Conservation (phyloP, 2,797 vertebrate species). For the Valencia hispanica region DNA sequence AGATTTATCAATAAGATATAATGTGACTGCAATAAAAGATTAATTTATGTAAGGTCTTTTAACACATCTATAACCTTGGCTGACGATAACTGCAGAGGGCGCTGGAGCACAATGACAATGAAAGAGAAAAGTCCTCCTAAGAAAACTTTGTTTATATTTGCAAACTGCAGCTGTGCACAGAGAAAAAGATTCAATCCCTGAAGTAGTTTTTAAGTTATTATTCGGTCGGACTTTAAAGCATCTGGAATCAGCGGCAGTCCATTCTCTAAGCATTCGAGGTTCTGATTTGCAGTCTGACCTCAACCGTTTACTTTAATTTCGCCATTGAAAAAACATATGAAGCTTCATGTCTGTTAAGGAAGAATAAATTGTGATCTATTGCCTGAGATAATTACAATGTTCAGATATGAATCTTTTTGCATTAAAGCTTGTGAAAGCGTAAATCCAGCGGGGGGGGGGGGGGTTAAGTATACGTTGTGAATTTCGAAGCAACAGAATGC, state of each 20-base stretch:
- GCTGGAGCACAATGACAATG: not conserved
- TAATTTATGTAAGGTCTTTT: not conserved
- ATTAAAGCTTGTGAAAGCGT: not conserved
- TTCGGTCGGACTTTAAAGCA: not conserved
- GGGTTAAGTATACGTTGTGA: not conserved
- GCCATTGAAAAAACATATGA: not conserved
- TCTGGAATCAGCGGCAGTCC: not conserved
- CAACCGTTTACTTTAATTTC: not conserved
- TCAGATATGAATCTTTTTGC: too few species aligned
- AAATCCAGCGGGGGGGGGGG: not conserved
- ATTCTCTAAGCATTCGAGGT: not conserved
- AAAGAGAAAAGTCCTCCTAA: not conserved
- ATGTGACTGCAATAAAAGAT: not conserved
- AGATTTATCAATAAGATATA: not conserved
- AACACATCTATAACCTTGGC: not conserved
- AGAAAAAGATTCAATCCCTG: not conserved
- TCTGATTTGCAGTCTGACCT: not conserved
- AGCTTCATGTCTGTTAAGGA: not conserved
- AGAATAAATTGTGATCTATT: not conserved
- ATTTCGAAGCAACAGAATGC: not conserved
- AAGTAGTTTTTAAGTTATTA: not conserved
- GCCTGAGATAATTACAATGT: not conserved
- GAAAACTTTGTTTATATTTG: not conserved
- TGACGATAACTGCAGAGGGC: not conserved
- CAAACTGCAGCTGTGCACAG: not conserved